phyloP scores from a whole-genome alignment of 2,888 invertebrate genomes.

The Drosophila formosana region DNA sequence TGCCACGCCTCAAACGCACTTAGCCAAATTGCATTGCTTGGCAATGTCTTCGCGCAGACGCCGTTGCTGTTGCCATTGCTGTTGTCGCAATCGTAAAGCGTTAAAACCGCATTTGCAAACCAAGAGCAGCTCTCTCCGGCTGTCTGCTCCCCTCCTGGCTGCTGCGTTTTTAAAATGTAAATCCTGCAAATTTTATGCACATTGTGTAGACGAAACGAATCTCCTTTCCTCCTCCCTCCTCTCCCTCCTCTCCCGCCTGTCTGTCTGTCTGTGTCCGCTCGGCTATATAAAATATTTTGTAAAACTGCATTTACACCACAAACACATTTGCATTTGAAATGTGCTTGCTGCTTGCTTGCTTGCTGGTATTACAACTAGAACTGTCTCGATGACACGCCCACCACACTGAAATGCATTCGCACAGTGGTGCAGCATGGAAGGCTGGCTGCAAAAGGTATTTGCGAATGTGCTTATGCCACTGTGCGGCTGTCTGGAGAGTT shows the following conservation, averaged over 20 bases:
- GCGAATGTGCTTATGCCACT: constrained; percentile 30
- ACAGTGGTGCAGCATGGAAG: neutral
- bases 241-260: neutral
- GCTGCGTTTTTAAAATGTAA: constrained; percentile 73
- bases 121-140: constrained; percentile 33
- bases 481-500: constrained; percentile 35
- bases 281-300: constrained; percentile 75
- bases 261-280: constrained; percentile 40
- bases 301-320: constrained; percentile 80
- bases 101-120: constrained; percentile 73
- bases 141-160: no score
- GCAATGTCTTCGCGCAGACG: constrained; percentile 68
- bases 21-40: constrained; percentile 76
- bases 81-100: constrained; percentile 62
- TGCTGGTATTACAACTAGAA: constrained; percentile 59
- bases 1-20: constrained; percentile 55
- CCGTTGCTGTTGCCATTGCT: constrained; percentile 27
- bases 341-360: constrained; percentile 37
- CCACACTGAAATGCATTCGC: neutral
- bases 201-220: constrained; percentile 49
- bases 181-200: constrained; percentile 77
- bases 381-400: constrained; percentile 61
- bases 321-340: constrained; percentile 79
- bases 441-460: neutral
- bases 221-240: neutral